These are phyloP conservation scores for Tautogolabrus adspersus DNA, from an alignment of 2,113 vertebrate genomes.

Conservation along the genomic window DNA sequence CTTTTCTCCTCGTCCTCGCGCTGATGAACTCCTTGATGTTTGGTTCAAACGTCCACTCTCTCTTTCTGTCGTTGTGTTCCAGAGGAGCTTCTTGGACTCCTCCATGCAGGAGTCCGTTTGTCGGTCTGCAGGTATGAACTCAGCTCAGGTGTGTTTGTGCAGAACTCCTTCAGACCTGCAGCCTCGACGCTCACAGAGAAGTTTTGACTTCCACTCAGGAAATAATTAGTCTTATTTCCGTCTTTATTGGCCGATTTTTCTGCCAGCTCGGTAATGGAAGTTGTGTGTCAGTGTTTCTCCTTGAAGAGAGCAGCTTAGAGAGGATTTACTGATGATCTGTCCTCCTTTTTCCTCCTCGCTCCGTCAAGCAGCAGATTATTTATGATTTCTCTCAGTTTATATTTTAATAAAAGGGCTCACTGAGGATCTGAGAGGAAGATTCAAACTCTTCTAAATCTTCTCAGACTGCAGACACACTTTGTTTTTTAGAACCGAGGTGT, in stretches of 20 bases:
- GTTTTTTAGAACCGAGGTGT: no score
- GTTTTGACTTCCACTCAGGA: constrained; percentile 75
- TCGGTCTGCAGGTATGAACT: constrained; percentile 33
- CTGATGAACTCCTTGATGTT: no score
- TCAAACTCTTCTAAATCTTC: background rate
- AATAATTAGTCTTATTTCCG: constrained; percentile 79
- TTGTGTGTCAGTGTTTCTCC: constrained; percentile 70
- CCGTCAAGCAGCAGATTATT: constrained; percentile 23
- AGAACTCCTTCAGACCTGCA: constrained; percentile 38
- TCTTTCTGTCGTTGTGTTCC: no score
- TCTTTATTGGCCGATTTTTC: constrained; percentile 50
- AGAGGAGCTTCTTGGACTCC: no score
- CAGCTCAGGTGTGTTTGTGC: constrained; percentile 53
- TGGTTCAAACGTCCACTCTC: no score
- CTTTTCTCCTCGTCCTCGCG: background rate
- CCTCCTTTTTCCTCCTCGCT: constrained; percentile 24
- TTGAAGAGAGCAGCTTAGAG: constrained; percentile 61
- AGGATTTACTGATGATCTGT: constrained; percentile 63
- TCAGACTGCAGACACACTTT: background rate
- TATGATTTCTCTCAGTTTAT: background rate
- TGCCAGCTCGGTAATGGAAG: constrained; percentile 71
- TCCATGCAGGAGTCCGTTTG: background rate
- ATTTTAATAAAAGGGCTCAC: no score
- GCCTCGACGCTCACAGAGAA: constrained; percentile 51
- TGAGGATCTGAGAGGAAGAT: background rate